Conservation (phyloP, 2,888 invertebrate species). For the Kuschelorhynchus macadamiae region DNA sequence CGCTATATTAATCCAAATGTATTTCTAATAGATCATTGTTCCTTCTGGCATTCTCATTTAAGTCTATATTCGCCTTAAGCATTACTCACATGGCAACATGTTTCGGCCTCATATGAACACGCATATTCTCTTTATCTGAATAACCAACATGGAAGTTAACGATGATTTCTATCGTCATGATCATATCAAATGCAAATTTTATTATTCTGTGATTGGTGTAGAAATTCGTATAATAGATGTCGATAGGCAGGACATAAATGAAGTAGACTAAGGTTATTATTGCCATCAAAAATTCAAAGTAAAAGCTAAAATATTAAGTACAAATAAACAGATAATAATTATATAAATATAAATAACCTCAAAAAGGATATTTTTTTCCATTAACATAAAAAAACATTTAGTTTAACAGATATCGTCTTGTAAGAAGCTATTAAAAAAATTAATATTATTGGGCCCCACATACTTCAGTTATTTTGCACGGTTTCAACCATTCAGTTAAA, state of each 20-base stretch:
- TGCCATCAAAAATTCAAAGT: slow-evolving; percentile 20
- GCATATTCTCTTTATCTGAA: slow-evolving; percentile 22
- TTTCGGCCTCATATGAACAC: slow-evolving; percentile 3
- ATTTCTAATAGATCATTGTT: too few relatives aligned
- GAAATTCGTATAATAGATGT: neutral
- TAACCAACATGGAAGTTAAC: slow-evolving; percentile 22
- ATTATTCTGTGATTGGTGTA: neutral
- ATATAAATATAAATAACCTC: too few relatives aligned
- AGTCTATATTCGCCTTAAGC: neutral
- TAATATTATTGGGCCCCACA: too few relatives aligned
- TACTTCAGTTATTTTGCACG: too few relatives aligned
- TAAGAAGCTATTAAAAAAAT: too few relatives aligned
- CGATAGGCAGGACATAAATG: neutral
- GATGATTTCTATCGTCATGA: slow-evolving; percentile 11
- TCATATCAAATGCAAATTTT: slow-evolving; percentile 8
- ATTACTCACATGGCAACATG: slow-evolving; percentile 11
- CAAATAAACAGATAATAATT: too few relatives aligned
- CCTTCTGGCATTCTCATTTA: too few relatives aligned
- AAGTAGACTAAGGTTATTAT: slow-evolving; percentile 5
- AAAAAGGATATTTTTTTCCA: too few relatives aligned
- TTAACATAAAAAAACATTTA: too few relatives aligned
- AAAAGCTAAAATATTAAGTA: slow-evolving; percentile 23
- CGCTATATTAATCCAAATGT: too few relatives aligned
- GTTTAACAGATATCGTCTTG: too few relatives aligned
- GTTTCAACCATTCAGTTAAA: too few relatives aligned